These are phyloP conservation scores for Rambutsinella grinnellia DNA, from an alignment of 2,888 invertebrate genomes.

Conservation along the genomic window DNA sequence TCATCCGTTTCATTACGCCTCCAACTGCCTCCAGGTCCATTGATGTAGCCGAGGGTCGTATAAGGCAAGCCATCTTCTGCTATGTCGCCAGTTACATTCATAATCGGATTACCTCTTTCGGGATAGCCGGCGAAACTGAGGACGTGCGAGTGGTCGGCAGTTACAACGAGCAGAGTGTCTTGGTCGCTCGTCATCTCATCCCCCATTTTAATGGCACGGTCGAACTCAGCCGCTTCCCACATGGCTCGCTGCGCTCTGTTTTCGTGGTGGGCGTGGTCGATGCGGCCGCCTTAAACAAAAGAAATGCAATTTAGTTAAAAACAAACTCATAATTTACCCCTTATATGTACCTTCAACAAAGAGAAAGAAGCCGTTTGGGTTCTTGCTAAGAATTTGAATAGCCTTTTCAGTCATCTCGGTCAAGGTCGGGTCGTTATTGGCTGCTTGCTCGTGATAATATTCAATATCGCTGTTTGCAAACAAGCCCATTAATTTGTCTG, in stretches of 20 bases:
- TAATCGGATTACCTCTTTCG: constrained; percentile 72
- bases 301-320: no score
- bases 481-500: constrained; percentile 78
- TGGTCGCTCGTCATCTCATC: constrained; percentile 72
- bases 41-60: constrained; percentile 85
- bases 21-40: constrained; percentile 76
- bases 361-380: constrained; percentile 79
- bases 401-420: constrained; percentile 84
- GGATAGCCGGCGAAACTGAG: constrained; percentile 27
- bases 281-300: no score
- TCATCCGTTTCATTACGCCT: constrained; percentile 72
- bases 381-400: constrained; percentile 77
- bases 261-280: constrained; percentile 82
- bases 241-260: constrained; percentile 77
- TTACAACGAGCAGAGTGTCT: constrained; percentile 85
- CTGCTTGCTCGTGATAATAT: constrained; percentile 34
- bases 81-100: constrained; percentile 64
- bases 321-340: no score
- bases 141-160: constrained; percentile 83
- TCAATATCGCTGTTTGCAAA: constrained; percentile 51
- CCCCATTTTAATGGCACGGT: constrained; percentile 78
- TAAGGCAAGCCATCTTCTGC: constrained; percentile 75
- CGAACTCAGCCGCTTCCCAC: constrained; percentile 83
- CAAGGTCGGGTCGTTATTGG: constrained; percentile 76
- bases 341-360: constrained; percentile 78